Evolutionary conservation across 1,140 invertebrate genomes (phyloP).

Genomic region (Hypothenemus hampei): DNA sequence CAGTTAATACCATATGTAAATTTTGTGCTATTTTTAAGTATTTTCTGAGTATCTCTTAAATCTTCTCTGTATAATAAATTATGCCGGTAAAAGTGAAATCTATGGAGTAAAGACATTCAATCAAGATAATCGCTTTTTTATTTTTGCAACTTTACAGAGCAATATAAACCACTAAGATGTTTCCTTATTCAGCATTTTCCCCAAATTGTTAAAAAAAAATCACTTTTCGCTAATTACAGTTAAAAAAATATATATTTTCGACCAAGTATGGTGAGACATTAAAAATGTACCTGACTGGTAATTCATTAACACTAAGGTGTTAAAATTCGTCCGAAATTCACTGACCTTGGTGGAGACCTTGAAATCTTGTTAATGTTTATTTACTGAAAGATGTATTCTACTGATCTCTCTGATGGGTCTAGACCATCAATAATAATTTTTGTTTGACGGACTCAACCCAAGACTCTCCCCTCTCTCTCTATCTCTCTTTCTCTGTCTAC

Average conservation of each 20-base stretch:
- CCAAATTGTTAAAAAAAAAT: no score
- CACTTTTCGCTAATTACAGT: no score
- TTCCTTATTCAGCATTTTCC: no score
- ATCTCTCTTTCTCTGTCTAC: no score
- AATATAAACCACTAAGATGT: no score
- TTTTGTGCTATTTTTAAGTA: slow-evolving; percentile 21
- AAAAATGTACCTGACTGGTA: slow-evolving; percentile 15
- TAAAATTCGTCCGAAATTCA: slow-evolving; percentile 21
- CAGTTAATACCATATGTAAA: slow-evolving; percentile 21
- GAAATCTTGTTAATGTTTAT: slow-evolving; percentile 24
- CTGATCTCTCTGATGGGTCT: slow-evolving; percentile 23
- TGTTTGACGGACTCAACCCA: slow-evolving; percentile 14
- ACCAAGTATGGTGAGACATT: slow-evolving; percentile 9
- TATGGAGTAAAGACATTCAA: no score
- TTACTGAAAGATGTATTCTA: slow-evolving; percentile 21
- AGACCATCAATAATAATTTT: slow-evolving; percentile 24
- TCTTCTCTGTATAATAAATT: no score
- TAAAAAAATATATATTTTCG: no score
- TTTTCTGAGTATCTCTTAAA: slow-evolving; percentile 20
- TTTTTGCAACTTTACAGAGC: no score
- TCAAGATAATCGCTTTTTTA: no score
- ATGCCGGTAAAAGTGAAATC: no score
- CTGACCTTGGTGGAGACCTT: slow-evolving; percentile 20
- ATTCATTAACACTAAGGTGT: slow-evolving; percentile 21
- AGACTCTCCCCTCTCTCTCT: no score